phyloP scores from a whole-genome alignment of 2,113 vertebrate species.

The Hipposideros armiger region DNA sequence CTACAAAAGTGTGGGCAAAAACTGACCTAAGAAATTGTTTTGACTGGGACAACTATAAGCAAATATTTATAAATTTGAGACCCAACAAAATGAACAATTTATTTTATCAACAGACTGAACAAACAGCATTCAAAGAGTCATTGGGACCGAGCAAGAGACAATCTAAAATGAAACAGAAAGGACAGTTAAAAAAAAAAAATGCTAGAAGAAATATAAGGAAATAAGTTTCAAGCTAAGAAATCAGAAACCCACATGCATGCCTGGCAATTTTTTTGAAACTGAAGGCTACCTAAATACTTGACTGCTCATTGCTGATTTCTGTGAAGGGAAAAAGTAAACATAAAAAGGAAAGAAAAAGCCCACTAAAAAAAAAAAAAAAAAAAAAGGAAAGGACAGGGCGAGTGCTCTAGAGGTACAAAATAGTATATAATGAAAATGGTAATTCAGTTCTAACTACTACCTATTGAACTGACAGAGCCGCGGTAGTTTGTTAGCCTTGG shows the following conservation, averaged over 20 bases:
- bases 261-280: conserved; percentile 81
- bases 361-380: conserved; percentile 19
- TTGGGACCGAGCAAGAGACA: conserved; percentile 82
- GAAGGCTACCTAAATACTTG: conserved; percentile 72
- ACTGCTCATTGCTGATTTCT: conserved; percentile 71
- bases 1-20: conserved; percentile 75
- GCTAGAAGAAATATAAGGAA: conserved; percentile 78
- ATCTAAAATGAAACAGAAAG: conserved; percentile 61
- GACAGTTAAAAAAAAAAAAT: conserved; percentile 70
- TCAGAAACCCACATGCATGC: conserved; percentile 86
- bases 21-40: conserved; percentile 62
- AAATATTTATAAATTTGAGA: conserved; percentile 76
- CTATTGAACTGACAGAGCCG: conserved; percentile 81
- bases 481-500: conserved; percentile 81
- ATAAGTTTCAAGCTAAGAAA: conserved; percentile 79
- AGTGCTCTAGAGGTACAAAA: conserved; percentile 81
- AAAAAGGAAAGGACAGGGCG: not conserved
- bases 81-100: conserved; percentile 66
- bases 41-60: conserved; percentile 57
- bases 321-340: conserved; percentile 70
- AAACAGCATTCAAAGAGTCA: conserved; percentile 86
- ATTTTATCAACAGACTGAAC: conserved; percentile 78
- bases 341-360: conserved; percentile 74
- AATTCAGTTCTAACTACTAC: conserved; percentile 83
- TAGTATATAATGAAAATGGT: conserved; percentile 77